These are phyloP conservation scores for Diadromus collaris DNA, from an alignment of 2,888 invertebrate species.

Conservation along the genomic window DNA sequence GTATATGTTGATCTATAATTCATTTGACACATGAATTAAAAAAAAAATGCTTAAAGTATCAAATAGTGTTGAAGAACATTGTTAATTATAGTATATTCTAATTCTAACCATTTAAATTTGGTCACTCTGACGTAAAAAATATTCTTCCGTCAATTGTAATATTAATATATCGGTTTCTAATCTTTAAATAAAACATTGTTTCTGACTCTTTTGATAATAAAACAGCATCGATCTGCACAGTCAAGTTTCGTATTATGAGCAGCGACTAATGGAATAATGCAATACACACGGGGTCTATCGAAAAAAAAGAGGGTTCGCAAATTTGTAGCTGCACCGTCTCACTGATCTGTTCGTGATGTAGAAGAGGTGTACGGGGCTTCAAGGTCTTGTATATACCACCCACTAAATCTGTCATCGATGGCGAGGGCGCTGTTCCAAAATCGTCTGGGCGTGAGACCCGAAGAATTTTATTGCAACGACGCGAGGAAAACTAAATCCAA, in stretches of 20 bases:
- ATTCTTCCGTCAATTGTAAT: background rate
- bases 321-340: background rate
- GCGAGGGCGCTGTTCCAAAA: constrained; percentile 40
- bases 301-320: background rate
- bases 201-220: background rate
- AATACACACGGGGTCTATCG: background rate
- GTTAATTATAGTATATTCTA: no score
- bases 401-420: constrained; percentile 41
- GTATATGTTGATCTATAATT: background rate
- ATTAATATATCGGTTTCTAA: background rate
- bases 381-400: constrained; percentile 40
- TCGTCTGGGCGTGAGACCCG: constrained; percentile 14
- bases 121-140: background rate
- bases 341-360: constrained; percentile 4
- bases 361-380: constrained; percentile 16
- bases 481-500: background rate
- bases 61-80: no score
- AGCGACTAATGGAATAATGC: background rate
- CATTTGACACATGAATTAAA: background rate
- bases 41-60: no score
- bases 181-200: background rate
- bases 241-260: background rate
- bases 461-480: constrained; percentile 32
- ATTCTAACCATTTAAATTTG: background rate
- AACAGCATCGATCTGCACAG: background rate